Conservation (phyloP, 2,888 invertebrate genomes). For the Drosophila kuntzei region DNA sequence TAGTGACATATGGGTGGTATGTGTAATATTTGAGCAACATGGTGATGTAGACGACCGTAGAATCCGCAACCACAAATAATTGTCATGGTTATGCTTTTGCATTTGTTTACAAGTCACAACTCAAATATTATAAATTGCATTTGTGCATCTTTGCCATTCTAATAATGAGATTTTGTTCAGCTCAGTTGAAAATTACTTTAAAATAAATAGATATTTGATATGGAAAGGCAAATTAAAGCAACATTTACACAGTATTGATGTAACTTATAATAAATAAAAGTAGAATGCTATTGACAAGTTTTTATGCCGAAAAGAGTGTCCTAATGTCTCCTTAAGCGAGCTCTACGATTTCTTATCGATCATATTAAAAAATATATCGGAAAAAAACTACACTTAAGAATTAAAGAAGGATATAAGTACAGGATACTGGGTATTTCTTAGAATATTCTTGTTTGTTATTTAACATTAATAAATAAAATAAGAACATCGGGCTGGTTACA, state of each 20-base stretch:
- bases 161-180: not conserved
- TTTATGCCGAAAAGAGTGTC: not conserved
- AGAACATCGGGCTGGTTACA: too few species aligned
- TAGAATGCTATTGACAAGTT: too few species aligned
- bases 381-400: too few species aligned
- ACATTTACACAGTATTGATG: too few species aligned
- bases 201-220: too few species aligned
- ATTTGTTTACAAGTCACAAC: slow-evolving; percentile 34
- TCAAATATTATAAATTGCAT: slow-evolving; percentile 47
- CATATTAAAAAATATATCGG: too few species aligned
- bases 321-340: too few species aligned
- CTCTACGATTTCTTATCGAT: not conserved
- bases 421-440: too few species aligned
- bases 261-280: too few species aligned
- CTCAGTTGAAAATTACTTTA: not conserved
- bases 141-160: not conserved
- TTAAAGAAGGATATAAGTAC: not conserved
- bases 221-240: too few species aligned
- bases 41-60: slow-evolving; percentile 9
- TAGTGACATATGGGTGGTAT: slow-evolving; percentile 64
- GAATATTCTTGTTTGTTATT: not conserved
- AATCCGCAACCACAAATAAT: slow-evolving; percentile 53
- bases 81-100: slow-evolving; percentile 38
- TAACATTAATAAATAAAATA: too few species aligned
- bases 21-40: slow-evolving; percentile 37